These are phyloP conservation scores for Typhlichthys subterraneus DNA, from an alignment of 2,797 vertebrate genomes.

Conservation along the genomic window DNA sequence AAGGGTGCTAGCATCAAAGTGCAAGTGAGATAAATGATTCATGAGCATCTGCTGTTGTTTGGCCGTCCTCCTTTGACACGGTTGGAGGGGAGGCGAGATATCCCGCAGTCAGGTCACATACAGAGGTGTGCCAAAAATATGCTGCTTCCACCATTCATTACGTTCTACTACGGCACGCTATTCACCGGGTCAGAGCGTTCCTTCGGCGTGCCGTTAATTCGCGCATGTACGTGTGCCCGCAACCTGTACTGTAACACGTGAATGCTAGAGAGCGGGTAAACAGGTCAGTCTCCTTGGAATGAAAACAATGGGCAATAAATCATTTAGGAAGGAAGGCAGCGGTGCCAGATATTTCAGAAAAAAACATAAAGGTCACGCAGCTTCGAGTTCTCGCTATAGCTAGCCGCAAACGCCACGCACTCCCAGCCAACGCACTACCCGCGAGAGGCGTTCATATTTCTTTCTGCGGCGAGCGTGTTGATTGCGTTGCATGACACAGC, in stretches of 20 bases:
- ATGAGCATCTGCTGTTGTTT: slow-evolving; percentile 61
- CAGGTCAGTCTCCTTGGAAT: slow-evolving; percentile 26
- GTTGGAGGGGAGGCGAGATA: slow-evolving; percentile 51
- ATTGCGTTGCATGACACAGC: slow-evolving; percentile 18
- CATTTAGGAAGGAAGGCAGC: slow-evolving; percentile 30
- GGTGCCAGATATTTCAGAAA: slow-evolving; percentile 37
- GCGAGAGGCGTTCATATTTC: slow-evolving; percentile 24
- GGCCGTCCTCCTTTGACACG: slow-evolving; percentile 45
- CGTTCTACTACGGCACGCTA: slow-evolving; percentile 8
- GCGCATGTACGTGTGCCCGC: slow-evolving; percentile 1
- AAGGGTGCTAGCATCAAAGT: slow-evolving; percentile 63
- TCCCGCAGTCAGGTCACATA: slow-evolving; percentile 34
- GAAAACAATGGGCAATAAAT: slow-evolving; percentile 41
- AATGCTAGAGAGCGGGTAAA: slow-evolving; percentile 20
- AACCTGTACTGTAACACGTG: too few relatives aligned
- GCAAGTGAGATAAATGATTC: slow-evolving; percentile 74
- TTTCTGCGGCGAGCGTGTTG: slow-evolving; percentile 15
- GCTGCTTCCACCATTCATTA: slow-evolving; percentile 14
- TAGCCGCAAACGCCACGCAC: slow-evolving; percentile 30
- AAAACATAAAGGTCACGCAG: slow-evolving; percentile 30
- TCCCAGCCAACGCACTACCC: slow-evolving; percentile 19
- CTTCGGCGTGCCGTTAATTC: neutral
- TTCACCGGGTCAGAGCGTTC: too few relatives aligned
- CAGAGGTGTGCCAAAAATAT: slow-evolving; percentile 25
- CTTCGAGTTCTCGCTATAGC: slow-evolving; percentile 25